These are phyloP conservation scores for Rhineura floridana DNA, from an alignment of 2,113 vertebrate species.

Conservation along the genomic window DNA sequence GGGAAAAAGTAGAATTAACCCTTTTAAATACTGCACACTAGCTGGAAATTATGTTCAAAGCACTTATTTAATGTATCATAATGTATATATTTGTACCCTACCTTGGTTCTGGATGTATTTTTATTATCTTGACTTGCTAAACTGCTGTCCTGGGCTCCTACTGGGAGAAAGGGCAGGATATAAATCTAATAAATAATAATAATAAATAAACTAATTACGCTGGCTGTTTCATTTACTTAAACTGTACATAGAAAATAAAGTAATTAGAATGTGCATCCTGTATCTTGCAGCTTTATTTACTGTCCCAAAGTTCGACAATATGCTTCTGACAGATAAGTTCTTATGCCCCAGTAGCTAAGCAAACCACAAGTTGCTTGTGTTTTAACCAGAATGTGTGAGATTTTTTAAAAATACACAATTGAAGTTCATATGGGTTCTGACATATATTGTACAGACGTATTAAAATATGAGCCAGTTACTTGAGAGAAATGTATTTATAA, in stretches of 20 bases:
- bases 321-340: too few relatives aligned
- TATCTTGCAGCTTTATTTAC: not conserved
- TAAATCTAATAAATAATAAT: too few relatives aligned
- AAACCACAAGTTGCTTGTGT: too few relatives aligned
- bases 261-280: conserved; percentile 49
- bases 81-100: conserved; percentile 77
- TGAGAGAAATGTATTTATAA: too few relatives aligned
- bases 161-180: too few relatives aligned
- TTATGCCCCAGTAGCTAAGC: too few relatives aligned
- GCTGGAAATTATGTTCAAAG: conserved; percentile 59
- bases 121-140: conserved; percentile 73
- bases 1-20: conserved; percentile 30
- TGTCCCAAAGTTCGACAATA: not conserved
- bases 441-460: too few relatives aligned
- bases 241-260: conserved; percentile 77
- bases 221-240: conserved; percentile 71
- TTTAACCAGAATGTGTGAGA: too few relatives aligned
- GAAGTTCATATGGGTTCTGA: too few relatives aligned
- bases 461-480: too few relatives aligned
- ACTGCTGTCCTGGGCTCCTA: too few relatives aligned
- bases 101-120: conserved; percentile 74
- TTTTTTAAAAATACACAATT: too few relatives aligned
- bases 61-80: conserved; percentile 74
- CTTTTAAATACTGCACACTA: conserved; percentile 57
- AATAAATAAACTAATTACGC: conserved; percentile 61